These are phyloP conservation scores for Cataglyphis rosenhaueri DNA, from an alignment of 2,888 invertebrate species.

Conservation along the genomic window DNA sequence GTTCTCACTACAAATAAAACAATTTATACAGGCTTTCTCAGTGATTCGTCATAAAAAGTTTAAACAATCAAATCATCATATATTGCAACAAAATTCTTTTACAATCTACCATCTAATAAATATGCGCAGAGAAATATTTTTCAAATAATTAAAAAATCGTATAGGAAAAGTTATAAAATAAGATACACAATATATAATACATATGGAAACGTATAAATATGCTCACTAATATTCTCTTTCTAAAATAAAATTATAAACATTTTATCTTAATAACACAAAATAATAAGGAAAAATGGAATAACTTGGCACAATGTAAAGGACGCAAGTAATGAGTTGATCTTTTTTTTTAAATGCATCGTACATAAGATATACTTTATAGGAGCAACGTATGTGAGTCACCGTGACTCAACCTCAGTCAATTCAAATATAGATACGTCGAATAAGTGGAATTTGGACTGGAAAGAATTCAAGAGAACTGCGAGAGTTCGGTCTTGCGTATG, in stretches of 20 bases:
- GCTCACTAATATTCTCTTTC: neutral
- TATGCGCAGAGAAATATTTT: neutral
- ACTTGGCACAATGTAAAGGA: neutral
- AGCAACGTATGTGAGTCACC: neutral
- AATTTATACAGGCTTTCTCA: neutral
- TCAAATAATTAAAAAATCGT: neutral
- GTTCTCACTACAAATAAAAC: neutral
- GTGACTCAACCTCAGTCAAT: neutral
- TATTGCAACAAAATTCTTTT: neutral
- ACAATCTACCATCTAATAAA: neutral
- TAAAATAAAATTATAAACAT: neutral
- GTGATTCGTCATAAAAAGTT: neutral
- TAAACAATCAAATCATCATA: neutral
- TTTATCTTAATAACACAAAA: neutral
- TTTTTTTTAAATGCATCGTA: neutral
- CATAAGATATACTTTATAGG: neutral
- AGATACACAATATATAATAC: neutral
- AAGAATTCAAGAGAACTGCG: slow-evolving; percentile 16
- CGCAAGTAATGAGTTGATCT: neutral
- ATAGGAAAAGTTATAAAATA: neutral
- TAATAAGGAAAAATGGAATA: neutral
- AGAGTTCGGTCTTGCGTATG: slow-evolving; percentile 56
- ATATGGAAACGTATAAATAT: neutral
- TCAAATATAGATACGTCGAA: neutral
- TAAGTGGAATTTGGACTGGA: neutral